phyloP scores from a whole-genome alignment of 1,140 invertebrate genomes.

The Aphelenchoides besseyi region DNA sequence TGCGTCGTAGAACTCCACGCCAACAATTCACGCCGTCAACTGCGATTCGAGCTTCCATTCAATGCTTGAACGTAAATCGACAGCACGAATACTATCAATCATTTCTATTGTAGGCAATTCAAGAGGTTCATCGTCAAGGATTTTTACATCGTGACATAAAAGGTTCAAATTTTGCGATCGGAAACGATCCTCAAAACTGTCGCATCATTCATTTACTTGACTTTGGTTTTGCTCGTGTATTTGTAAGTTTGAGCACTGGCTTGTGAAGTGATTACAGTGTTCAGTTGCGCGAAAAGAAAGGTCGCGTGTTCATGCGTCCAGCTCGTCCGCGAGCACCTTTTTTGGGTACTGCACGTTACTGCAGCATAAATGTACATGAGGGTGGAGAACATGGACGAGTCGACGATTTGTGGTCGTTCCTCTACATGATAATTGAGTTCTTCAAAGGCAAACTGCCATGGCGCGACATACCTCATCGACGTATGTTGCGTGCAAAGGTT shows the following conservation, averaged over 20 bases:
- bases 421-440: conserved; percentile 53
- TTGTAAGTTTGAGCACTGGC: conserved; percentile 17
- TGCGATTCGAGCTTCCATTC: conserved; percentile 20
- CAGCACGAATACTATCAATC: conserved; percentile 3
- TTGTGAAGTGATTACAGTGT: neutral
- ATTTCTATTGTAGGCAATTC: conserved; percentile 22
- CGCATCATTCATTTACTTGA: conserved; percentile 34
- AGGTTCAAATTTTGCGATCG: conserved; percentile 35
- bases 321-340: conserved; percentile 26
- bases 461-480: conserved; percentile 12
- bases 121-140: conserved; percentile 29
- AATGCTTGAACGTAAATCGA: conserved; percentile 34
- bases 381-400: conserved; percentile 48
- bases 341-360: conserved; percentile 51
- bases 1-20: conserved; percentile 26
- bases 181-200: conserved; percentile 3
- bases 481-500: conserved; percentile 14
- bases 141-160: conserved; percentile 29
- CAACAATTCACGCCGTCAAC: conserved; percentile 37
- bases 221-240: conserved; percentile 38
- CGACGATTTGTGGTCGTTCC: conserved; percentile 50
- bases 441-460: conserved; percentile 34
- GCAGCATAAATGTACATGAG: conserved; percentile 47
- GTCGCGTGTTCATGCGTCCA: neutral
- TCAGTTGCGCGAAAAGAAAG: conserved; percentile 22